phyloP scores from a whole-genome alignment of 53 echinoderm and acorn worm species.

The Paracentrotus lividus region DNA sequence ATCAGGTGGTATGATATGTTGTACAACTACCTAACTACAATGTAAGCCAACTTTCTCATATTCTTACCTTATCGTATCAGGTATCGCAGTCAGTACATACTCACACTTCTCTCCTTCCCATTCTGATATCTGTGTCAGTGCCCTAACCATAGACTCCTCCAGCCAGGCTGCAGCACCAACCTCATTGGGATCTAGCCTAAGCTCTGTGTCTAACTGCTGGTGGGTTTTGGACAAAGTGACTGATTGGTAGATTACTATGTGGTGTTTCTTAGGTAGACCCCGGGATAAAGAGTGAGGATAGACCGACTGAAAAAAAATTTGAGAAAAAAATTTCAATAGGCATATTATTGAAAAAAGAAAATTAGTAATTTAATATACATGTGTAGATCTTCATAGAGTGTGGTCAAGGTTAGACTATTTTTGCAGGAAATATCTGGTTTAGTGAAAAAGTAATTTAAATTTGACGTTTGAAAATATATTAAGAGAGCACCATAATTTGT shows the following conservation, averaged over 20 bases:
- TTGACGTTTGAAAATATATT: no score
- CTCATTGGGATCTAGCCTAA: slow-evolving; percentile 73
- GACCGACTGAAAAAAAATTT: slow-evolving; percentile 77
- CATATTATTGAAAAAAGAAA: no score
- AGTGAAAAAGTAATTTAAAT: no score
- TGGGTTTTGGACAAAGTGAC: slow-evolving; percentile 70
- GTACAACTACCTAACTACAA: not conserved
- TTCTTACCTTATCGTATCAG: slow-evolving; percentile 63
- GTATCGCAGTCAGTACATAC: not conserved
- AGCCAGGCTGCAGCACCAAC: slow-evolving; percentile 86
- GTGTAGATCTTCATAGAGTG: no score
- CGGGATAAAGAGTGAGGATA: slow-evolving; percentile 80
- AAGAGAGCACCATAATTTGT: no score
- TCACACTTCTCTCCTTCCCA: not conserved
- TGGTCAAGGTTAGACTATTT: no score
- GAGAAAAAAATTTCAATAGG: no score
- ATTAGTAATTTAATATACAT: no score
- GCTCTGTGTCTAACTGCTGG: slow-evolving; percentile 65
- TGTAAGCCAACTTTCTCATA: not conserved
- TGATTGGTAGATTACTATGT: slow-evolving; percentile 81
- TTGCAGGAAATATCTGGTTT: no score
- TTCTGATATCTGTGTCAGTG: slow-evolving; percentile 41
- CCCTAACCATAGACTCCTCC: slow-evolving; percentile 69
- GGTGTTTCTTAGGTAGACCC: slow-evolving; percentile 83
- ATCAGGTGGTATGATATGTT: no score